phyloP scores from a whole-genome alignment of 2,888 invertebrate genomes.

The Stenolophus ochropezus region DNA sequence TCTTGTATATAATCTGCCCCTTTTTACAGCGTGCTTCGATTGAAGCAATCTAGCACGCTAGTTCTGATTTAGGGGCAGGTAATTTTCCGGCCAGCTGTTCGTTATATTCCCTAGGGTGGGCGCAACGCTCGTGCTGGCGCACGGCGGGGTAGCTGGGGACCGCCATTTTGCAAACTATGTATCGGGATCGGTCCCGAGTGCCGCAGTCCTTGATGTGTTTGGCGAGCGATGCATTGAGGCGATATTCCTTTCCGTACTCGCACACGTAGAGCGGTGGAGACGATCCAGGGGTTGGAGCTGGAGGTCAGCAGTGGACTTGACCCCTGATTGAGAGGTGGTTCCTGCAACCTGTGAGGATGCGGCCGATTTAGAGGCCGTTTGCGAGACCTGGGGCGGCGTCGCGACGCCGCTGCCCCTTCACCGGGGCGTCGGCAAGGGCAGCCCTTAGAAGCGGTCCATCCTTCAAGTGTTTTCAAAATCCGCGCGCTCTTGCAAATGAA shows the following conservation, averaged over 20 bases:
- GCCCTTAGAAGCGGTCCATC: no score
- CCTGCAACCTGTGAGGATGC: no score
- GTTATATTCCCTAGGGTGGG: not conserved
- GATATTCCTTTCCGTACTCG: not conserved
- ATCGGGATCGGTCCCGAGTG: not conserved
- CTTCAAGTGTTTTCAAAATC: no score
- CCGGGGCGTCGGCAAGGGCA: no score
- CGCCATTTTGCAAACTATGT: not conserved
- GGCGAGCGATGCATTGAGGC: not conserved
- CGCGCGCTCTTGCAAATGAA: no score
- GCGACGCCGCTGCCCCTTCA: no score
- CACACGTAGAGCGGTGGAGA: no score
- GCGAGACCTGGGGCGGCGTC: no score
- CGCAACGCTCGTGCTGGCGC: conserved; percentile 1
- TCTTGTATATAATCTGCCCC: not conserved
- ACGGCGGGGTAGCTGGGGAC: not conserved
- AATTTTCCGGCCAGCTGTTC: not conserved
- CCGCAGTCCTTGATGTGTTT: not conserved
- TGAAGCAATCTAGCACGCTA: not conserved
- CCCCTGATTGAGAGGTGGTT: no score
- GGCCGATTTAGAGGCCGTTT: no score
- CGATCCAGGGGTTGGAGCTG: no score
- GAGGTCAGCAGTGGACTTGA: no score
- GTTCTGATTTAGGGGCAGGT: not conserved
- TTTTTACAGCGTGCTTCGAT: not conserved